Evolutionary conservation across 2,113 vertebrate species (phyloP), one percentile per base, ranked within the genome.

Genomic region (Edolisoma coerulescens): DNA sequence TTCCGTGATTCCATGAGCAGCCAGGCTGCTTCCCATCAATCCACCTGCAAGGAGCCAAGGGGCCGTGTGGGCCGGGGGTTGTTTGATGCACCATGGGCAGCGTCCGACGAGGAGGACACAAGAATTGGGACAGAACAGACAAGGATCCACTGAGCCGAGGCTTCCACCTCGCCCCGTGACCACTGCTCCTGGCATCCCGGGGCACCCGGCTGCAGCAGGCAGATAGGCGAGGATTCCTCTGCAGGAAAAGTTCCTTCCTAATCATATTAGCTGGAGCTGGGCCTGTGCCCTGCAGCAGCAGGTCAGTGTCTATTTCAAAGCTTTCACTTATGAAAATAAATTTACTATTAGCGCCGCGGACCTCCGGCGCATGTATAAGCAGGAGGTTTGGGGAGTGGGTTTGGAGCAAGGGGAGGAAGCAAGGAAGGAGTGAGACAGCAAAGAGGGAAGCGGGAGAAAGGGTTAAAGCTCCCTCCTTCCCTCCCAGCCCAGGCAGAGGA

Each of bases 381-480:
- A 70, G 88, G 8, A 32, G 35, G 8, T 47, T 71, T 53, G 4
- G 61, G 93, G 87, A 90, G 56, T 0, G 65, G 87, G 70, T 56
- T 89, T 41, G 0, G 39, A 87, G 87, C 12, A 3, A 74, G 21
- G 74, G 78, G 21, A 85, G 17, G 5, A 33, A 61, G 44, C 0
- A 2, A 44, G 56, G 42, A 35, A 79, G 70, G 91, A 74, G 33
- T 3, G 76, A 89, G 68, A 1, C 53, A 27, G 65, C 11, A 16
- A 56, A 35, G 61, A 73, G 53, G 39, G 37, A 79, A 15, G 56
- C 0, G 4, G 68, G 49, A 37, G 87, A 94, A 96, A 87, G 95
- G 88, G 97, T 97, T 97, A 97, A 97, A 70, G 89, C 71, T 76
- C 63, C 65, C 61, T 78, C 85, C 73, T 93, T 95, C 73, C 61